phyloP scores from a whole-genome alignment of 2,888 invertebrate species.

The Ophioninae sp. region DNA sequence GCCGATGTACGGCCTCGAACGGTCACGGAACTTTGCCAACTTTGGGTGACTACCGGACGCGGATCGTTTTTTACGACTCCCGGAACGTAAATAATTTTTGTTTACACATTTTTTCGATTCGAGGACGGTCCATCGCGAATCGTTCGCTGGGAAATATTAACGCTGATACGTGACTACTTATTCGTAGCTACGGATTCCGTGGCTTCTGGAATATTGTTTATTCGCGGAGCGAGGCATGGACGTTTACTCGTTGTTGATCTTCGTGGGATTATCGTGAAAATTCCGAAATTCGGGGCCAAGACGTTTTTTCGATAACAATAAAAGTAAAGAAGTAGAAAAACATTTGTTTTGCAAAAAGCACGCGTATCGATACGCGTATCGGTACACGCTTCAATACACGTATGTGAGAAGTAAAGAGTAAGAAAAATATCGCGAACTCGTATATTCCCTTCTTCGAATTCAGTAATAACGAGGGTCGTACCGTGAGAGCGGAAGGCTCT shows the following conservation, averaged over 20 bases:
- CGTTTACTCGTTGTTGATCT: too few relatives aligned
- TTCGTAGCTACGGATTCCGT: too few relatives aligned
- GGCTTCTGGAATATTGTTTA: too few relatives aligned
- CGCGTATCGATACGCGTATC: background rate
- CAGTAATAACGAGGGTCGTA: conserved; percentile 12
- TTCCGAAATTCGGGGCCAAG: background rate
- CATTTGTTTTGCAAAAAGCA: background rate
- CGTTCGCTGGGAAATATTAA: background rate
- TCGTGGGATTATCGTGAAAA: too few relatives aligned
- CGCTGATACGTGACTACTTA: too few relatives aligned
- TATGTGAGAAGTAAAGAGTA: conserved; percentile 18
- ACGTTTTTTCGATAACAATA: background rate
- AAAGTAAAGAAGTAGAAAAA: background rate
- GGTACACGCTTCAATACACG: too few relatives aligned
- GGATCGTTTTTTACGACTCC: conserved; percentile 13
- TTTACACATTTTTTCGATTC: background rate
- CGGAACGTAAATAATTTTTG: conserved; percentile 7
- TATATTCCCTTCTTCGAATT: conserved; percentile 17
- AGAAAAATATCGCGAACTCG: conserved; percentile 21
- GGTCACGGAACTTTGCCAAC: conserved; percentile 14
- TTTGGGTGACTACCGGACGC: background rate
- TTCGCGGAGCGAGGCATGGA: too few relatives aligned
- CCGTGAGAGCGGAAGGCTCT: conserved; percentile 8
- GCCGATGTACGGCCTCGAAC: conserved; percentile 12
- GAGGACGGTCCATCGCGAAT: background rate